Evolutionary conservation across 64 coral and sea anemone genomes (phyloP), one percentile per base, ranked within the genome.

Genomic region (Pachyseris speciosa): DNA sequence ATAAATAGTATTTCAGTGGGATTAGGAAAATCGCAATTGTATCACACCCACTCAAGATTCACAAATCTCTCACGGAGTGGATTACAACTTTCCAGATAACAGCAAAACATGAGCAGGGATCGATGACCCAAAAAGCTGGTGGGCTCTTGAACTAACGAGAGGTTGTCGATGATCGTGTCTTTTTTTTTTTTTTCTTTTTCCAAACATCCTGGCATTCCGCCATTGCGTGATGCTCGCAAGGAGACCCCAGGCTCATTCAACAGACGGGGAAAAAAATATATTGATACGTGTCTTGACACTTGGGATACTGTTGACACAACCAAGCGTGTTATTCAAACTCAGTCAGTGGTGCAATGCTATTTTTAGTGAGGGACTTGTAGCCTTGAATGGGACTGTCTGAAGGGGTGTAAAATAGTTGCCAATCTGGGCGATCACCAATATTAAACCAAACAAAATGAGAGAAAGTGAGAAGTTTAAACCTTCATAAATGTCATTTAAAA

Each of bases 241-340:
- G 53, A 61, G 77, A 38, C 7, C 31, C 11, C 7, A 31, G 29
- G 4, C 13, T 30, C 17, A 19, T 38, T 39, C 4, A 57, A 19
- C 32, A 34, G 74, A 52, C 44, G 28, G 37, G 20, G 45, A 74
- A 49, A 15, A 15, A 68, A 68, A 81, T 61, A 61, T 81, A 81
- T 60, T 81, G 29, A 81, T 81, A 81, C 63, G 40, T 17, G 77
- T 81, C 77, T 34, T 81, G 77, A 63, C 77, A 81, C 33, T 61
- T 81, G 5, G 8, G n/a, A 61, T 8, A 40, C 37, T 60, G 39
- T 81, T 81, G 60, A 81, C 77, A 53, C 26, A 75, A n/a, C 24
- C 15, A 19, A 33, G 50, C 75, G 10, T 63, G 77, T 57, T 81
- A 9, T 51, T 5, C 37, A 37, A 81, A 81, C 22, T 61, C 1